Percentiles rank a stretch among this genome's conserved stretches.
These are phyloP conservation scores for Drosophila subobscura DNA, from an alignment of 1,140 invertebrate species.

Conservation along the genomic window DNA sequence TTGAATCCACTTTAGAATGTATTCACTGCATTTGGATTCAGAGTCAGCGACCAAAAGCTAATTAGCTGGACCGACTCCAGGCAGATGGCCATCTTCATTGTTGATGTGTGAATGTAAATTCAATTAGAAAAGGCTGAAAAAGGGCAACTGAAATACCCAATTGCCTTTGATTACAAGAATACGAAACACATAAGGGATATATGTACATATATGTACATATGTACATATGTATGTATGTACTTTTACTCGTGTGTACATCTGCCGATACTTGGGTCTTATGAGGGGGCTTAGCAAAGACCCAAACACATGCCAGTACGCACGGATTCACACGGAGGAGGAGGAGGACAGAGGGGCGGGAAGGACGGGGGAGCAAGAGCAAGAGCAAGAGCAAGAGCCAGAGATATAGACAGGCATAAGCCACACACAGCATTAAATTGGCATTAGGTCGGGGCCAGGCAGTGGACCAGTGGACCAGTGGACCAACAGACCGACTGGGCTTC, in stretches of 20 bases:
- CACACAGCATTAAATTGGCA: conserved; percentile 70
- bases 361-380: background rate
- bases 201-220: too few relatives aligned
- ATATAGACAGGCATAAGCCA: conserved; percentile 50
- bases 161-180: conserved; percentile 62
- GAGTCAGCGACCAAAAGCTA: too few relatives aligned
- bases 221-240: too few relatives aligned
- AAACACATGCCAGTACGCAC: conserved; percentile 13
- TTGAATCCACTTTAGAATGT: too few relatives aligned
- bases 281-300: conserved; percentile 40
- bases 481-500: conserved; percentile 21
- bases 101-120: conserved; percentile 53
- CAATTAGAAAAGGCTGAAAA: conserved; percentile 49
- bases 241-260: conserved; percentile 22
- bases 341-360: background rate
- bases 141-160: conserved; percentile 56
- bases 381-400: too few relatives aligned
- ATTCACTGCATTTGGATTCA: too few relatives aligned
- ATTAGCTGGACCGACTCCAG: too few relatives aligned
- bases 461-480: conserved; percentile 32
- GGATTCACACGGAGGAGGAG: conserved; percentile 11
- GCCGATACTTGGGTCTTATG: conserved; percentile 50
- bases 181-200: too few relatives aligned
- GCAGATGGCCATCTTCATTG: too few relatives aligned
- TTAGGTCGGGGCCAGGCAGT: conserved; percentile 46